Conservation (phyloP, 1,140 invertebrate species). For the Pissodes strobi region DNA sequence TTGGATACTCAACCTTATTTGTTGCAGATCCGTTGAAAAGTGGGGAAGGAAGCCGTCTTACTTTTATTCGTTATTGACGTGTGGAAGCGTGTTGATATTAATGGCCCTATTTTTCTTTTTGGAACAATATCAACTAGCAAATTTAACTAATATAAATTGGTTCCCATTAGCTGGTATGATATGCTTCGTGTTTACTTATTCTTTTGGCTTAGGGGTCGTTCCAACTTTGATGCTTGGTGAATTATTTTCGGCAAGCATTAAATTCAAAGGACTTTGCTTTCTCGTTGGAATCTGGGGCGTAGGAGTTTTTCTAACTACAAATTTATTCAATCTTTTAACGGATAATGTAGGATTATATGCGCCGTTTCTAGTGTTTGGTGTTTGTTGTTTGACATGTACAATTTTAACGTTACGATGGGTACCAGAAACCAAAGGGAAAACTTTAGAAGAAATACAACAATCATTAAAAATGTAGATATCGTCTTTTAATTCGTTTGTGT, state of each 20-base stretch:
- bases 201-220: conserved; percentile 43
- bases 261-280: conserved; percentile 43
- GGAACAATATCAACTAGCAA: conserved; percentile 40
- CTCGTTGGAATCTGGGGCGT: conserved; percentile 39
- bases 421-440: too few species aligned
- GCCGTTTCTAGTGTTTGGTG: conserved; percentile 76
- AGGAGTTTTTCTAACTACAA: conserved; percentile 51
- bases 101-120: conserved; percentile 67
- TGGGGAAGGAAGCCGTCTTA: conserved; percentile 70
- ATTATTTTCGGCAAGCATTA: conserved; percentile 49
- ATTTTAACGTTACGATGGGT: conserved; percentile 16
- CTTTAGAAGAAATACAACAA: conserved; percentile 38
- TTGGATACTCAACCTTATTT: conserved; percentile 64
- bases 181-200: conserved; percentile 38
- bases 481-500: too few species aligned
- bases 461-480: too few species aligned
- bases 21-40: conserved; percentile 69
- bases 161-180: conserved; percentile 46
- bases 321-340: conserved; percentile 51
- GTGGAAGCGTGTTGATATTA: conserved; percentile 59
- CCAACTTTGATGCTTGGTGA: conserved; percentile 47
- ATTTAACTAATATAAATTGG: conserved; percentile 44
- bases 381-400: conserved; percentile 15
- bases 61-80: conserved; percentile 62
- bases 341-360: conserved; percentile 67